phyloP scores from a whole-genome alignment of 1,140 invertebrate species.

The Aculops lycopersici region DNA sequence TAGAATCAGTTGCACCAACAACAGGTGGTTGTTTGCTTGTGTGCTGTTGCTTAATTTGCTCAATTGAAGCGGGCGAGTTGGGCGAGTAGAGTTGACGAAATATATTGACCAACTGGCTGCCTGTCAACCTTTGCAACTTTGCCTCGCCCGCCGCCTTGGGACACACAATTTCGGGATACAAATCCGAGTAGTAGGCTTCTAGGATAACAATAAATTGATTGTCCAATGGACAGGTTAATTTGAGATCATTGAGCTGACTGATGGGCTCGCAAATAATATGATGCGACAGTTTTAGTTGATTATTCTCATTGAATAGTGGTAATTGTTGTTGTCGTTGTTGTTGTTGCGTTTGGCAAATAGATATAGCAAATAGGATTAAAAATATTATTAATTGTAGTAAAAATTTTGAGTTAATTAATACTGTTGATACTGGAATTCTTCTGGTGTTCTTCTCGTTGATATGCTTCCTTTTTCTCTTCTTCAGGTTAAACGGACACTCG shows the following conservation, averaged over 20 bases:
- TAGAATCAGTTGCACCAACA: neutral
- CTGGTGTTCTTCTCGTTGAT: no score
- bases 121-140: neutral
- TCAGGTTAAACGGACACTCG: no score
- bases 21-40: no score
- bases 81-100: neutral
- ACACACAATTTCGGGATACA: neutral
- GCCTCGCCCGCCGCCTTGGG: no score
- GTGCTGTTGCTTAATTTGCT: neutral
- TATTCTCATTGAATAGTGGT: no score
- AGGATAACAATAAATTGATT: neutral
- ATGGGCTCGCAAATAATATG: neutral
- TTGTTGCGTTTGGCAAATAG: no score
- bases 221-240: neutral
- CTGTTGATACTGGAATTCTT: no score
- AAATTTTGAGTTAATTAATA: no score
- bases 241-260: neutral
- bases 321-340: neutral
- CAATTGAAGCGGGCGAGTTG: neutral
- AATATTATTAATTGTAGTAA: no score
- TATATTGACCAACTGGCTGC: neutral
- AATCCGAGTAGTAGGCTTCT: neutral
- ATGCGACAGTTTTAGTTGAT: neutral
- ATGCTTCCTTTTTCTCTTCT: no score
- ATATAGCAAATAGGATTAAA: no score